Evolutionary conservation across 2,797 vertebrate species (phyloP).

Genomic region (Poecilia gillii): DNA sequence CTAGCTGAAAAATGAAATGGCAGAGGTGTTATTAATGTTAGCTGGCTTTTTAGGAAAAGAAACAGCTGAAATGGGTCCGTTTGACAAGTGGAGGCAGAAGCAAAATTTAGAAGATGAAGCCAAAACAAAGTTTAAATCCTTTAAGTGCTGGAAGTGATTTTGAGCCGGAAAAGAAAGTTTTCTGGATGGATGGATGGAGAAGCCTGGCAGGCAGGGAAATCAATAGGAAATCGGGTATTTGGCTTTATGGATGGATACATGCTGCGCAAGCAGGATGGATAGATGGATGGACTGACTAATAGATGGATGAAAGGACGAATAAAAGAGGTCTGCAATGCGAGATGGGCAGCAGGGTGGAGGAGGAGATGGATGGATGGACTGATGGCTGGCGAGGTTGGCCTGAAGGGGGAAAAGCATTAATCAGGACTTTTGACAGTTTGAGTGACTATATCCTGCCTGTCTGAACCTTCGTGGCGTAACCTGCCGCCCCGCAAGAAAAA

Average conservation of each 20-base stretch:
- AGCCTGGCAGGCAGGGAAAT: not conserved
- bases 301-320: conserved; percentile 2
- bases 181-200: not conserved
- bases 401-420: conserved; percentile 50
- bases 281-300: not conserved
- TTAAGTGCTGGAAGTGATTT: not conserved
- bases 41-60: not conserved
- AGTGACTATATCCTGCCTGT: conserved; percentile 51
- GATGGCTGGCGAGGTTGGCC: conserved; percentile 31
- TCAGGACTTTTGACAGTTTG: conserved; percentile 62
- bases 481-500: not conserved
- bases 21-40: not conserved
- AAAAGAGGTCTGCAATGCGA: conserved; percentile 1
- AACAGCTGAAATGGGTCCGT: not conserved
- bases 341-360: not conserved
- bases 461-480: not conserved
- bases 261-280: conserved; percentile 6
- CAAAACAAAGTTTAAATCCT: not conserved
- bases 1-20: not conserved
- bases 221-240: not conserved
- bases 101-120: not conserved
- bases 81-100: not conserved
- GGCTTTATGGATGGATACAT: conserved; percentile 8
- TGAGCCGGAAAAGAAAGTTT: not conserved
- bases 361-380: conserved; percentile 17